A percentile compares a stretch with the other conserved stretches of the same genome.
These are phyloP conservation scores for Pristionchus pacificus DNA, from an alignment of 1,140 invertebrate species.

Conservation along the genomic window DNA sequence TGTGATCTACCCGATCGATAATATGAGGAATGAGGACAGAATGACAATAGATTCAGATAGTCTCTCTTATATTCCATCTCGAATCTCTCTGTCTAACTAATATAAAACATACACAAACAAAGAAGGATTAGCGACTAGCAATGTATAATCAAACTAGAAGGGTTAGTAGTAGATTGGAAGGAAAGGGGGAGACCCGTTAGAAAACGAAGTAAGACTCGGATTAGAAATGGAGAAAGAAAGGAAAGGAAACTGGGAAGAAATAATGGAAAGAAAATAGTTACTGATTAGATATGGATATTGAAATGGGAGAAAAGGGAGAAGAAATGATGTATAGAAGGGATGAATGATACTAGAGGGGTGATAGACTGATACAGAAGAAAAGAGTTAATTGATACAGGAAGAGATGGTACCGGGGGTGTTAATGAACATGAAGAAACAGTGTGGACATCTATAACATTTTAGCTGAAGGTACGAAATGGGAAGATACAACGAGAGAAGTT, in stretches of 20 bases:
- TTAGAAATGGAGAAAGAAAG: not conserved
- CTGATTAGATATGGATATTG: not conserved
- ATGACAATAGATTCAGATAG: too few species aligned
- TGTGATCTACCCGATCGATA: too few species aligned
- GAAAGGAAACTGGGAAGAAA: not conserved
- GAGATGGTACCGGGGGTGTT: not conserved
- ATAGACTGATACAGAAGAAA: slow-evolving; percentile 2
- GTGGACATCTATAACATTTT: too few species aligned
- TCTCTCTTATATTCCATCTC: too few species aligned
- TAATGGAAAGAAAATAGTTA: not conserved
- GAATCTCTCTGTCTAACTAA: too few species aligned
- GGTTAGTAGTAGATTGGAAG: too few species aligned
- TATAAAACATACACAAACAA: too few species aligned
- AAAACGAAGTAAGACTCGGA: not conserved
- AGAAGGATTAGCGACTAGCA: too few species aligned
- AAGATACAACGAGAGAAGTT: not conserved
- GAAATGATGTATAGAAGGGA: slow-evolving; percentile 3
- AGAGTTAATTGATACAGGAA: slow-evolving; percentile 7
- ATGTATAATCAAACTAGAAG: too few species aligned
- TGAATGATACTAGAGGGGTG: not conserved
- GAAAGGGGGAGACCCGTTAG: not conserved
- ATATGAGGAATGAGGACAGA: too few species aligned
- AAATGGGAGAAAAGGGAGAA: not conserved
- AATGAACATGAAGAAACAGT: slow-evolving; percentile 12
- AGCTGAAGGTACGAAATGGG: slow-evolving; percentile 4